Conservation (phyloP, 2,888 invertebrate genomes). For the Cantharis nigra region DNA sequence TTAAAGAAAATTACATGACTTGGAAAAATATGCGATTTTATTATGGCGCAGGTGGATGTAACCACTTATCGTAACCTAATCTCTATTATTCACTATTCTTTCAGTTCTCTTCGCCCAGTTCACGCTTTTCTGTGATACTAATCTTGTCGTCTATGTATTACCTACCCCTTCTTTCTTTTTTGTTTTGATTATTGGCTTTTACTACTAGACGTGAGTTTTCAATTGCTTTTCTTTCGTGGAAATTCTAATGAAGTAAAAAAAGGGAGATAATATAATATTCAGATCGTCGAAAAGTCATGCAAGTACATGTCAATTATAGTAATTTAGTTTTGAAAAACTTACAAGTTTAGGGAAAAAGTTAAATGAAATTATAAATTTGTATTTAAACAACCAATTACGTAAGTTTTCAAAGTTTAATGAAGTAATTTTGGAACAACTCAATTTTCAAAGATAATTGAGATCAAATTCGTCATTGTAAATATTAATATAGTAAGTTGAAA, state of each 20-base stretch:
- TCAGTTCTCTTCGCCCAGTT: background rate
- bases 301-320: background rate
- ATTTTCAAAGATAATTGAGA: background rate
- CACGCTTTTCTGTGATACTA: background rate
- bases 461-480: background rate
- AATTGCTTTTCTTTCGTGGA: background rate
- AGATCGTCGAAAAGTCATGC: background rate
- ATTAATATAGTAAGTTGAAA: background rate
- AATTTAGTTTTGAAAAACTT: background rate
- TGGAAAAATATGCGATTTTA: background rate
- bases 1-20: background rate
- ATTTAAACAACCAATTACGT: background rate
- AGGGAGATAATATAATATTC: background rate
- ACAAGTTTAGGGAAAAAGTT: background rate
- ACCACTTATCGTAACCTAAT: background rate
- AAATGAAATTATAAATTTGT: background rate
- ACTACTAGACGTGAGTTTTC: background rate
- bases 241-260: background rate
- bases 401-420: slow-evolving; percentile 1
- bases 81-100: background rate
- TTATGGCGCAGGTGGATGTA: background rate
- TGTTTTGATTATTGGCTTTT: background rate
- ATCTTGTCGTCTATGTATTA: background rate
- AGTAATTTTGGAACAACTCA: background rate
- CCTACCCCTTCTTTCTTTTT: background rate